Evolutionary conservation across 2,888 invertebrate genomes (phyloP), one percentile per base, ranked within the genome.

Genomic region (Blastobasis adustella): DNA sequence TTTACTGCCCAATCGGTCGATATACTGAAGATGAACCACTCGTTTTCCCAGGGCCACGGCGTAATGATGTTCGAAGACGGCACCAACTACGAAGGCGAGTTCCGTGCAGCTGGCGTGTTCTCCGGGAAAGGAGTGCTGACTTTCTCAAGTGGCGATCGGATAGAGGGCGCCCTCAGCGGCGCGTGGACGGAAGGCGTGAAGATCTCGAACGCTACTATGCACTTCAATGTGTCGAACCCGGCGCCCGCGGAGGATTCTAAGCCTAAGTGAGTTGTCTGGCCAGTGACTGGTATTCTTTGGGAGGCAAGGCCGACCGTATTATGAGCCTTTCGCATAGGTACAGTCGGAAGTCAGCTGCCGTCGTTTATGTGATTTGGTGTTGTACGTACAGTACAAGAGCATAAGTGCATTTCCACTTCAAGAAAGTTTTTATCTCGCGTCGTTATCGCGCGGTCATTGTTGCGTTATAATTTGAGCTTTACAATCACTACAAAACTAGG

Each of bases 21-120:
- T 23, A 23, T 23, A 23, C 23, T 23, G 23, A 23, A 23, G 2
- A 23, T 23, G 23, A 23, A 23, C 3, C 3, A 23, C 23, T 23
- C 23, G 23, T 23, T 23, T 23, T 61, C 61, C 2, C 61, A 95
- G 95, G 96, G 96, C n/a, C 92, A 92, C 63, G 96, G 96, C 4
- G 90, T 97, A 6, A 96, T 96, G 90, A 92, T 97, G 23, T 94
- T 96, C 58, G 95, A 96, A 73, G 96, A 97, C 69, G 95, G 94
- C 38, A 95, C 95, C 4, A 94, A 94, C 74, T 97, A 96, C 66
- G 96, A 97, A 71, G 97, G 97, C 0, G 96, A 97, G 71, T 93
- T 97, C 64, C 91, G 93, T 57, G 92, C 93, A 0, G 93, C 95
- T 3, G 93, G 93, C 4, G 92, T 94, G 39, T 93, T 96, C 58